Base-by-base conservation (phyloP, 2,113 vertebrate species). In the Salminus brasiliensis region DNA sequence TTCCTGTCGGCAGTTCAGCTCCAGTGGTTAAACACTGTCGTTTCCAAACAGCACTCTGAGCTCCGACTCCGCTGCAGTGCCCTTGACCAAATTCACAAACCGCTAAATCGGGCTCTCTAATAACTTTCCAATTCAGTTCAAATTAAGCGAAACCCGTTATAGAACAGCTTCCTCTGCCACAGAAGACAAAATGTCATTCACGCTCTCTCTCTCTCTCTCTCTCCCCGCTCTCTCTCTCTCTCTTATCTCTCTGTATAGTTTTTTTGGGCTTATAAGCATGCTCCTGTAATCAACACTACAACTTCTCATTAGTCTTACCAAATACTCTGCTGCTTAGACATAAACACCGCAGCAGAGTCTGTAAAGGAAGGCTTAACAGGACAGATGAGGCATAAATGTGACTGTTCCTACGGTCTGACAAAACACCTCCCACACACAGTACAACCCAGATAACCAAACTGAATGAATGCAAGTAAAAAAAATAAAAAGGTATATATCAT, bases 111-210 rank as follows among this genome's bases (percentile, higher is more conserved):
- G 90, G 87, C 89, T 90, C 90, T 90, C 91, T 91, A 93, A 93
- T 93, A 93, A 93, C 92, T 92, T 90, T 88, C 70, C 92, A 92
- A 92, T 91, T 92, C 89, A 92, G 89, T 91, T 92, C 88, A 91
- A 92, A 92, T 93, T 91, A 93, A 92, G 87, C 88, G 89, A 91
- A 89, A 91, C 92, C 90, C 79, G 83, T 93, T 90, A 90, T 92
- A 93, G 92, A 91, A 91, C 87, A 84, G 87, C 90, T 84, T 91
- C 88, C 89, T 89, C 88, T 88, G 90, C 85, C 85, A 88, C 88
- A 88, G 85, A 84, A 79, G 87, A 92, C 92, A 92, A 91, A 89
- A 88, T 92, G 91, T 91, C 91, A 91, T 79, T 76, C 84, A 89
- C 85, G 90, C 82, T 77, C 74, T 74, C 85, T 77, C 85, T 84